A percentile compares a stretch with the other conserved stretches of the same genome.
These are phyloP conservation scores for Cantharis rufa DNA, from an alignment of 2,888 invertebrate species.

Conservation along the genomic window DNA sequence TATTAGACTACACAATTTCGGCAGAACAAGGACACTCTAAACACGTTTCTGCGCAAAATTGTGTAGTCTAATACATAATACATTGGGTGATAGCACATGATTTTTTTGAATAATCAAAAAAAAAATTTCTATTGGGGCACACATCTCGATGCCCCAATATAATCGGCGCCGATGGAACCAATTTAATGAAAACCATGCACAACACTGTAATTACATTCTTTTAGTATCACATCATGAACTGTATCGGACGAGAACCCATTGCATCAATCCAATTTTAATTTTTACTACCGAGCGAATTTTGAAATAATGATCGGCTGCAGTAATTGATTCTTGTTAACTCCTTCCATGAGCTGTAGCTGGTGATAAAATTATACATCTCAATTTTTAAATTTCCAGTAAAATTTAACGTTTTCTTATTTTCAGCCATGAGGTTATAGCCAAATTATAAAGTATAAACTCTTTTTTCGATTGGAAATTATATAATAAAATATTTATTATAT, in stretches of 20 bases:
- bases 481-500: not conserved
- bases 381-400: not conserved
- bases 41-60: too few species aligned
- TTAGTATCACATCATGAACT: not conserved
- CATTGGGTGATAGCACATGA: too few species aligned
- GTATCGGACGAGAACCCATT: not conserved
- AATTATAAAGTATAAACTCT: not conserved
- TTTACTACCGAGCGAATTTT: not conserved
- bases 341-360: not conserved
- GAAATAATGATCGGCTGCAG: not conserved
- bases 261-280: not conserved
- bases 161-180: not conserved
- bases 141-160: too few species aligned
- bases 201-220: not conserved
- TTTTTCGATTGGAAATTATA: not conserved
- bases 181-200: not conserved
- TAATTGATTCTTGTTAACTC: not conserved
- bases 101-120: too few species aligned
- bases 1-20: too few species aligned
- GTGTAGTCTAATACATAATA: too few species aligned
- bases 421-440: not conserved
- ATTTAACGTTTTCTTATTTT: not conserved
- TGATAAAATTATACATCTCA: not conserved
- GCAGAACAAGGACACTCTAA: too few species aligned
- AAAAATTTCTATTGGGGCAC: too few species aligned